Base-by-base conservation (phyloP, 2,113 vertebrate genomes). In the Aegotheles bennettii region DNA sequence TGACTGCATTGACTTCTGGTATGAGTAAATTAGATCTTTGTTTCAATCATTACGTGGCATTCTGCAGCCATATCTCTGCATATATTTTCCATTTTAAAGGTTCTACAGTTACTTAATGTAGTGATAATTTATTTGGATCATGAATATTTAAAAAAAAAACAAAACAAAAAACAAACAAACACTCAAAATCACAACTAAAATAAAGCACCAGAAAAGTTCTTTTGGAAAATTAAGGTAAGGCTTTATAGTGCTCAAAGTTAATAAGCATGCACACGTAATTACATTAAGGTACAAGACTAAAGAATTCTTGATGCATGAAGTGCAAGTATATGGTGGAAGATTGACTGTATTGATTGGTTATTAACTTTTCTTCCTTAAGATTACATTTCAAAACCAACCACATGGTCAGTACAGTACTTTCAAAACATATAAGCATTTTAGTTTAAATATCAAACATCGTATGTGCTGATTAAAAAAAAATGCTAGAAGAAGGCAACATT, bases 201-300 rank as follows among this genome's bases (percentile, higher is more conserved):
- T 79, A 88, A 73, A 95, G 43, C n/a, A 70, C 47, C 84, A 61
- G 53, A 63, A 59, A 75, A 67, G 36, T 76, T 69, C 31, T 89
- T 97, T 76, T 16, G 82, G 29, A 93, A 92, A 68, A 84, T 74
- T 73, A 79, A 95, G 51, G 69, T 87, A 68, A 87, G 81, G 60
- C 7, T 36, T 75, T 85, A 11, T 87, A 84, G 71, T 71, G 17
- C 29, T 88, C 54, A 50, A 76, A 65, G 23, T 28, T 68, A 42
- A 75, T 60, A 95, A 85, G 28, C 3, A 35, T 60, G 87, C 64
- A 48, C 16, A 76, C 31, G 60, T 69, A 96, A 92, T 77, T 89
- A 65, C 0, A 33, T 95, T 95, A 95, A 54, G 56, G 77, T 38
- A 47, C 5, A 50, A 75, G 42, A 74, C n/a, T 67, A 63, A 81